Conservation (phyloP, 2,888 invertebrate genomes). For the Tipula vernalis region DNA sequence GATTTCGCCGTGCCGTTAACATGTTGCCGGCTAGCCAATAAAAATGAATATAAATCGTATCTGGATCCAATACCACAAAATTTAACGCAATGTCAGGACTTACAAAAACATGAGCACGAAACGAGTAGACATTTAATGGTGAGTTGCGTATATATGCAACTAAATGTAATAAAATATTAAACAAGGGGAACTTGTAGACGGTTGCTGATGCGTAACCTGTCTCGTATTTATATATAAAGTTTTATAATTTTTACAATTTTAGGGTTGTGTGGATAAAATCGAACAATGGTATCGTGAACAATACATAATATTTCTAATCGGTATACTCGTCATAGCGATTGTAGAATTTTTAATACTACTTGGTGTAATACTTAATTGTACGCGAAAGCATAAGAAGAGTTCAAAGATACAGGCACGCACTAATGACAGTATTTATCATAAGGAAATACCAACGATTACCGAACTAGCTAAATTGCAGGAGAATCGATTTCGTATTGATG, state of each 20-base stretch:
- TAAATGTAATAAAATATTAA: neutral
- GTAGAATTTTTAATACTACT: conserved; percentile 60
- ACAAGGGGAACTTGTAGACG: neutral
- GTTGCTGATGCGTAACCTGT: conserved; percentile 11
- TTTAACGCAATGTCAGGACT: conserved; percentile 52
- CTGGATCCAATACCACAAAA: conserved; percentile 66
- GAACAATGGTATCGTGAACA: conserved; percentile 69
- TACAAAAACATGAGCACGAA: conserved; percentile 27
- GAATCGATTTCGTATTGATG: neutral
- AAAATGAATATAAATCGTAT: conserved; percentile 43
- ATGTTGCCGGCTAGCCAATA: conserved; percentile 54
- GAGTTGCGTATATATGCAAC: neutral
- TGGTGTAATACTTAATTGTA: conserved; percentile 57
- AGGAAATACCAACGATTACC: conserved; percentile 9
- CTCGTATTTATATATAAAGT: neutral
- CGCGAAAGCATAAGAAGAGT: conserved; percentile 29
- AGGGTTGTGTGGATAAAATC: conserved; percentile 57
- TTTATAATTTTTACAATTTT: conserved; percentile 21
- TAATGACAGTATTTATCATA: neutral
- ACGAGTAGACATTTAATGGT: conserved; percentile 28
- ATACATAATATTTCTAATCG: conserved; percentile 52
- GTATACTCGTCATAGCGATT: conserved; percentile 52
- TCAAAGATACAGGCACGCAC: neutral
- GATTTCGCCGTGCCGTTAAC: conserved; percentile 54
- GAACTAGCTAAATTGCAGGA: neutral